These are phyloP conservation scores for Merodon equestris DNA, from an alignment of 2,888 invertebrate species.

Conservation along the genomic window DNA sequence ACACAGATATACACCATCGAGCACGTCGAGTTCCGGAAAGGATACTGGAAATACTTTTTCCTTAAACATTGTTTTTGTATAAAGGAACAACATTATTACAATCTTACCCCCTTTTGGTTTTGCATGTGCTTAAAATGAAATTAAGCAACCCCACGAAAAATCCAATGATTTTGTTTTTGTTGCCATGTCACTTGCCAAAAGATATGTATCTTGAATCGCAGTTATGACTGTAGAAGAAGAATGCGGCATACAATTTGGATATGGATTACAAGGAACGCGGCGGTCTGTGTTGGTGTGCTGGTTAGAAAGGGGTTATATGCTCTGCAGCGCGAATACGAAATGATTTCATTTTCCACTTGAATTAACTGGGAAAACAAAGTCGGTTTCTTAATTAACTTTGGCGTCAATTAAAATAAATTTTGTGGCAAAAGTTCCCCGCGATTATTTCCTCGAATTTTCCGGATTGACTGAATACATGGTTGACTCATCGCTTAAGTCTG, in stretches of 20 bases:
- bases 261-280: slow-evolving; percentile 53
- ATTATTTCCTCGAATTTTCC: too few species aligned
- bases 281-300: slow-evolving; percentile 19
- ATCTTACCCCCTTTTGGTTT: slow-evolving; percentile 34
- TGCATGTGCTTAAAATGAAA: slow-evolving; percentile 67
- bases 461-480: too few species aligned
- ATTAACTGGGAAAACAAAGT: slow-evolving; percentile 70
- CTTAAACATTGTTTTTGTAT: slow-evolving; percentile 40
- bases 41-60: slow-evolving; percentile 35
- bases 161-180: slow-evolving; percentile 46
- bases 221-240: slow-evolving; percentile 62
- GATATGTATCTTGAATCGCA: slow-evolving; percentile 57
- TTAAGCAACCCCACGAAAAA: slow-evolving; percentile 63
- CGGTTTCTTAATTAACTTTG: slow-evolving; percentile 69
- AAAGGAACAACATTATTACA: slow-evolving; percentile 59
- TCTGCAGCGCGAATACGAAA: slow-evolving; percentile 67
- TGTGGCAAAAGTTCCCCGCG: slow-evolving; percentile 6
- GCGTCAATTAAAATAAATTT: slow-evolving; percentile 66
- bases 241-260: slow-evolving; percentile 55
- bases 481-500: not conserved
- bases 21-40: slow-evolving; percentile 37
- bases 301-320: slow-evolving; percentile 49
- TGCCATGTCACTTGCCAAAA: slow-evolving; percentile 52
- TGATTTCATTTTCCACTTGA: slow-evolving; percentile 70
- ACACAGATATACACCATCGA: slow-evolving; percentile 23